Conservation (phyloP, 2,797 vertebrate species). For the Notolepis coatsorum region DNA sequence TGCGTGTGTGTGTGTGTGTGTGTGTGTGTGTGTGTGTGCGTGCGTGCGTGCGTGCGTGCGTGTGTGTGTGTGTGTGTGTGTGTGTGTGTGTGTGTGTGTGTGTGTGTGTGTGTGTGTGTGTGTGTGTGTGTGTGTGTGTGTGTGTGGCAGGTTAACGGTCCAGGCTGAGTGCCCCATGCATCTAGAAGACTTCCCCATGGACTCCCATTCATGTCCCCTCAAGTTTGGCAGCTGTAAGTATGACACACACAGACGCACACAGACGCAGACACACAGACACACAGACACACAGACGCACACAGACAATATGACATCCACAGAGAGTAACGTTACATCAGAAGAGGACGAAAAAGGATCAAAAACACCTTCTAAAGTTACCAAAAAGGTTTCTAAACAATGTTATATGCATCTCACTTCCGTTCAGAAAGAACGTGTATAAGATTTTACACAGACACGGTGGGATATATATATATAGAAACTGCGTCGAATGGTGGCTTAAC, state of each 20-base stretch:
- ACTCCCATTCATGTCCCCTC: conserved; percentile 94
- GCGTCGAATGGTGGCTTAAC: no score
- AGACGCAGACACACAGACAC: not conserved
- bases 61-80: conserved; percentile 10
- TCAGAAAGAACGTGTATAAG: no score
- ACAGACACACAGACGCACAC: not conserved
- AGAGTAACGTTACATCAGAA: no score
- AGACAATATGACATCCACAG: no score
- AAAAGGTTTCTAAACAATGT: no score
- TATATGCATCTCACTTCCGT: no score
- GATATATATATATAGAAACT: no score
- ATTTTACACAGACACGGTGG: no score
- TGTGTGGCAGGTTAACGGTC: conserved; percentile 80
- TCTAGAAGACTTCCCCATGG: conserved; percentile 96
- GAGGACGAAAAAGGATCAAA: no score
- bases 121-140: not conserved
- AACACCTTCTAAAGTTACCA: no score
- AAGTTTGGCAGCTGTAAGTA: conserved; percentile 98
- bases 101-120: not conserved
- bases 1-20: not conserved
- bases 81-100: not conserved
- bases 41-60: conserved; percentile 2
- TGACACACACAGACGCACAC: not conserved
- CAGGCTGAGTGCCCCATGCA: conserved; percentile 97
- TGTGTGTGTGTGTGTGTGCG: conserved; percentile 6